Percentiles rank a stretch among this genome's conserved stretches.
phyloP scores from a whole-genome alignment of 2,113 vertebrate genomes.

The Crypturellus undulatus region DNA sequence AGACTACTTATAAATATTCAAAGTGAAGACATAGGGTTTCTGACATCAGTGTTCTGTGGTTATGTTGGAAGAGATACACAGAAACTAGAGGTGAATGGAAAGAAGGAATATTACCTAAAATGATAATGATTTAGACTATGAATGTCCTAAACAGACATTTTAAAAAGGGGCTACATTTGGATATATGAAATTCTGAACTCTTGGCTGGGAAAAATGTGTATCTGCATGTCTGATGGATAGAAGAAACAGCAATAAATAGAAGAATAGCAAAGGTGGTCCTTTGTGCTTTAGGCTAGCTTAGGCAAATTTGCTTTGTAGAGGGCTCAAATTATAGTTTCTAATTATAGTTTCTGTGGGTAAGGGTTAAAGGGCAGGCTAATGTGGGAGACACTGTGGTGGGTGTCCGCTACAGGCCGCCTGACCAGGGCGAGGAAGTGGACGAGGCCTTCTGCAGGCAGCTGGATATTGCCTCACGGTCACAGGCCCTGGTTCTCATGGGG shows the following conservation, averaged over 20 bases:
- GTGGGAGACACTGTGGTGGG: no score
- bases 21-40: slow-evolving; percentile 28
- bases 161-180: background rate
- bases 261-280: background rate
- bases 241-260: background rate
- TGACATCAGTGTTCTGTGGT: background rate
- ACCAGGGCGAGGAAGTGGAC: no score
- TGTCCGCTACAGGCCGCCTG: no score
- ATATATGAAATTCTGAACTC: background rate
- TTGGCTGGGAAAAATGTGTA: background rate
- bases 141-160: background rate
- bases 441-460: no score
- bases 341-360: no score
- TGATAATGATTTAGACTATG: background rate
- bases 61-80: slow-evolving; percentile 6
- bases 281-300: background rate
- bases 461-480: no score
- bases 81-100: slow-evolving; percentile 1
- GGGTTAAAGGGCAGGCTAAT: no score
- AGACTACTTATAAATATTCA: slow-evolving; percentile 37
- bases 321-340: background rate
- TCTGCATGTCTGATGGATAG: background rate
- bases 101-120: slow-evolving; percentile 19
- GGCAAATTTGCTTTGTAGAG: background rate
- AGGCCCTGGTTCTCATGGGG: no score